Evolutionary conservation across 2,113 vertebrate genomes (phyloP).

Genomic region (Chrysemys picta): DNA sequence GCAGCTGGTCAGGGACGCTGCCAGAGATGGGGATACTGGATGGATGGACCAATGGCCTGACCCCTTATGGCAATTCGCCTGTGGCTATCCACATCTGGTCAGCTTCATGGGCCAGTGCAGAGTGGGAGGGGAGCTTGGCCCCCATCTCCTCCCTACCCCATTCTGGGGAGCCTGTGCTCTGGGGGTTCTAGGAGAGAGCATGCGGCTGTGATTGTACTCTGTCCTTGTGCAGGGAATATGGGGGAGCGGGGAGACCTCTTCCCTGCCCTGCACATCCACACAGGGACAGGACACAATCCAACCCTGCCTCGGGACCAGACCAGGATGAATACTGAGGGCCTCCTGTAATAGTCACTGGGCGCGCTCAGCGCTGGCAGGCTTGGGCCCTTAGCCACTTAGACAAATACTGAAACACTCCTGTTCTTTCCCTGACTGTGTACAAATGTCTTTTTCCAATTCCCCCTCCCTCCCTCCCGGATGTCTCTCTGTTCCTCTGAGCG

Average conservation of each 20-base stretch:
- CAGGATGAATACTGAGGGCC: not conserved
- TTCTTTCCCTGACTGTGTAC: not conserved
- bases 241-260: not conserved
- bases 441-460: not conserved
- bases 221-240: not conserved
- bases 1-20: not conserved
- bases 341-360: not conserved
- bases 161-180: not conserved
- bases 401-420: not conserved
- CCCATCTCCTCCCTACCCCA: not conserved
- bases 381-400: not conserved
- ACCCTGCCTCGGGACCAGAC: not conserved
- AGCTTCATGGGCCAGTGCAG: not conserved
- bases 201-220: not conserved
- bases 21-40: too few relatives aligned
- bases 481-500: not conserved
- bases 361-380: not conserved
- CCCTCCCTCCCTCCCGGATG: accelerated
- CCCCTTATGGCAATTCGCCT: not conserved
- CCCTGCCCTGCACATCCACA: not conserved
- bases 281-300: not conserved
- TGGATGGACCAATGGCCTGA: not conserved
- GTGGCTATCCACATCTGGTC: not conserved
- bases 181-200: not conserved
- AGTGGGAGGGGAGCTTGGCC: not conserved